Evolutionary conservation across 92 coral and sea anemone genomes (phyloP).

Genomic region (Porites evermanni): DNA sequence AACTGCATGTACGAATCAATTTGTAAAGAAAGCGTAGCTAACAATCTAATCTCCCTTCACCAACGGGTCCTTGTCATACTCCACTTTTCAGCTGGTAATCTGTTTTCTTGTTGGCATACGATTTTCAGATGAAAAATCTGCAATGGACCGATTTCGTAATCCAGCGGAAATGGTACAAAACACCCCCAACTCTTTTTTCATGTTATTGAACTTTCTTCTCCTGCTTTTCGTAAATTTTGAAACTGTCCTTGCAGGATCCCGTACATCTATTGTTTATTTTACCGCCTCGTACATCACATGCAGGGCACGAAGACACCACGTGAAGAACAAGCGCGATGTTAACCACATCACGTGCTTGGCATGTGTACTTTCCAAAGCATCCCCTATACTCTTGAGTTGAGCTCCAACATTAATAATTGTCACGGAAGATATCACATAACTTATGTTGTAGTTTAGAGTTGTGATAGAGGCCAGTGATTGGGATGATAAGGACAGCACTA

Average conservation of each 20-base stretch:
- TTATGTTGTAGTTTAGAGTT: background rate
- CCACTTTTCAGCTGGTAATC: too few species aligned
- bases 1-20: too few species aligned
- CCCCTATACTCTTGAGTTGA: constrained; percentile 24
- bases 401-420: constrained; percentile 5
- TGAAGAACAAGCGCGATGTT: background rate
- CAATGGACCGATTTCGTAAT: too few species aligned
- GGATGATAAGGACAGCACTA: background rate
- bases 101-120: too few species aligned
- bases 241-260: background rate
- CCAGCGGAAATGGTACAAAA: too few species aligned
- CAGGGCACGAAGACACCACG: constrained; percentile 30
- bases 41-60: too few species aligned
- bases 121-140: too few species aligned
- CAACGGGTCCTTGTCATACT: too few species aligned
- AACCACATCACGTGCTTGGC: constrained; percentile 11
- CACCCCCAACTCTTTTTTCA: background rate
- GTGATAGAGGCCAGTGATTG: background rate
- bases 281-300: constrained; percentile 10
- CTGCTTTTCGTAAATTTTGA: background rate
- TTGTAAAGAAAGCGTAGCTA: too few species aligned
- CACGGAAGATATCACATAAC: constrained; percentile 1
- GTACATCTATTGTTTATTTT: background rate
- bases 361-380: background rate
- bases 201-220: background rate